Base-by-base conservation (phyloP, 2,888 invertebrate genomes). In the Ectobius pallidus region DNA sequence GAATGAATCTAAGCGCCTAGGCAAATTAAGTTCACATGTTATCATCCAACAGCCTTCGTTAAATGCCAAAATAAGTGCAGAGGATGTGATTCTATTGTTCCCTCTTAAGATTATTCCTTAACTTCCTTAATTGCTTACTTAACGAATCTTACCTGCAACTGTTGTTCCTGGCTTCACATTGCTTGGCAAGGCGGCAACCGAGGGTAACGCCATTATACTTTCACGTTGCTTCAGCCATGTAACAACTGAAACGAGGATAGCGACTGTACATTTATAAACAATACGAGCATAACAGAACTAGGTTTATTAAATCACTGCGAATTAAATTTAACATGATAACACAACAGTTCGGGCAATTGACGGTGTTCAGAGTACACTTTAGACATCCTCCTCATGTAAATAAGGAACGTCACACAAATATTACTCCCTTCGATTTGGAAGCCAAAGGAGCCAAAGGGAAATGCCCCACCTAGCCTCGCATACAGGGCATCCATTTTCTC, bases 401-500 rank as follows among this genome's bases (percentile, higher is more conserved):
- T n/a, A 72, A 14, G 27, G 52, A 46, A 72, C 73, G 73, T 73
- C 73, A 73, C 71, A 75, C 73, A 75, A 71, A n/a, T n/a, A n/a
- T 74, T 73, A 74, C 74, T 62, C 73, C 74, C 76, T 71, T 72
- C 79, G 78, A 78, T 78, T 79, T 77, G 78, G 78, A 76, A 75
- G 74, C 75, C 71, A 69, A 75, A 77, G 76, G 78, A 75, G 74
- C 75, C 71, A 69, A 75, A 77, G 76, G 78, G 77, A 77, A 78
- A 77, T 76, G 76, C 74, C 73, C 74, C 68, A 71, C 75, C 76
- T 84, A 86, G 87, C 86, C 87, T 87, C 87, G 85, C 85, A 84
- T 84, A 83, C 86, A 85, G 87, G 87, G 86, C 81, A 76, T 83
- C 80, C 80, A 82, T 83, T 83, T 84, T 83, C 71, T 84, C 86